Base-by-base conservation (phyloP, 2,888 invertebrate species). In the Hydriomena furcata region DNA sequence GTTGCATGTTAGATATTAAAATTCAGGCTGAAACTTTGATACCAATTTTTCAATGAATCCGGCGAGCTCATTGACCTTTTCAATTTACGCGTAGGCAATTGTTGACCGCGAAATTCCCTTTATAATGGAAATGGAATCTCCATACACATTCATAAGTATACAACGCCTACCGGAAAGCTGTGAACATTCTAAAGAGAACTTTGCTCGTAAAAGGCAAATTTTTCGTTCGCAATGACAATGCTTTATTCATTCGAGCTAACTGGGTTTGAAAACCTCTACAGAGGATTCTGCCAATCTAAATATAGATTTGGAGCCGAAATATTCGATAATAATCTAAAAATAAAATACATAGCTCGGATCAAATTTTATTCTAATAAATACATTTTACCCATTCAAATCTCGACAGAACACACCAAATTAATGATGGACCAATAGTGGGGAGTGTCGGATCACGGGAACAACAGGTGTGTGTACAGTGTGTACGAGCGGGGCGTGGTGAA, bases 341-440 rank as follows among this genome's bases (percentile, higher is more conserved):
- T 8, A 24, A 31, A 38, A 25, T 25, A 38, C 38, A 31, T 5
- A 24, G 1, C 11, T 7, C 12, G 5, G n/a, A 21, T 30, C 13
- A 35, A 25, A 44, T 37, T 48, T 55, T 44, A 47, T 41, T 51
- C 12, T 41, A 37, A 41, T 48, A 48, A 47, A 41, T 47, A 47
- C 20, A 50, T n/a, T 17, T 42, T 8, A 40, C 25, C 32, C 21
- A 36, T 25, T 17, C 2, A 17, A 17, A 17, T 17, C 4, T 11
- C 38, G 21, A 47, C 24, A 20, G 31, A 43, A 32, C 44, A 49
- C 44, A 1, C 3, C 17, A 1, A 53, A 46, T 44, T 32, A 80
- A 71, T 88, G 85, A 63, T 88, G 89, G 0, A 88, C 82, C 0
- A 82, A 67, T 0, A 84, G 58, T n/a, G 53, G 58, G 12, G 55